These are phyloP conservation scores for Carlito syrichta DNA, from an alignment of 2,113 vertebrate species.

Conservation along the genomic window DNA sequence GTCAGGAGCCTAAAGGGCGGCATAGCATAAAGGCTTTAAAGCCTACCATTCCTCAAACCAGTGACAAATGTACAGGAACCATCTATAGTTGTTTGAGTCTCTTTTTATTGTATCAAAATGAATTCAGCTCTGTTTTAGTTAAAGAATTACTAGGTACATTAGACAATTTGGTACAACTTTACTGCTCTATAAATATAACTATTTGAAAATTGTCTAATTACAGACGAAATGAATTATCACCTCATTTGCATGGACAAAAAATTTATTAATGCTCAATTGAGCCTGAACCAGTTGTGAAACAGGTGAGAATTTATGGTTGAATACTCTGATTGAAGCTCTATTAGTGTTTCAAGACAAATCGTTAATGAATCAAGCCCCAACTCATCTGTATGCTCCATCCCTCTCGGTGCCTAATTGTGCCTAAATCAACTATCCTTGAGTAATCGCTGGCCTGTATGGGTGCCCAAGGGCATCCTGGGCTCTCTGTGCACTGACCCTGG, in stretches of 20 bases:
- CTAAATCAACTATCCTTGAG: constrained; percentile 73
- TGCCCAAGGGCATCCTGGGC: constrained; percentile 49
- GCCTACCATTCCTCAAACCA: background rate
- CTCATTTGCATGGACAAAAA: constrained; percentile 69
- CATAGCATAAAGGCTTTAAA: background rate
- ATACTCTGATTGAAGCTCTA: constrained; percentile 67
- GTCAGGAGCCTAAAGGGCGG: background rate
- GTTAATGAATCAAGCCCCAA: constrained; percentile 80
- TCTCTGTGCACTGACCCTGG: background rate
- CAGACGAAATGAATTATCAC: constrained; percentile 76
- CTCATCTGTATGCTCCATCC: constrained; percentile 74
- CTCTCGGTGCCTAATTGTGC: constrained; percentile 65
- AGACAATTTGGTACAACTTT: constrained; percentile 53
- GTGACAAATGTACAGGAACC: background rate
- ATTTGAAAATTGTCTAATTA: constrained; percentile 77
- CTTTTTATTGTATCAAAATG: background rate
- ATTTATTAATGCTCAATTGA: constrained; percentile 78
- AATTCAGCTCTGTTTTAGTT: constrained; percentile 52
- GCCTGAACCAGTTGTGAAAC: constrained; percentile 71
- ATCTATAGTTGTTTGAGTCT: background rate
- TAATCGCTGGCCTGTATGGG: constrained; percentile 21
- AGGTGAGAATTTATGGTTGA: constrained; percentile 80
- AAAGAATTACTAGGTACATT: constrained; percentile 45
- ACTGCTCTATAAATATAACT: constrained; percentile 56
- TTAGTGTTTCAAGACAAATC: constrained; percentile 68